Evolutionary conservation across 1,140 invertebrate species (phyloP), one percentile per base, ranked within the genome.

Genomic region (Idris sp.): DNA sequence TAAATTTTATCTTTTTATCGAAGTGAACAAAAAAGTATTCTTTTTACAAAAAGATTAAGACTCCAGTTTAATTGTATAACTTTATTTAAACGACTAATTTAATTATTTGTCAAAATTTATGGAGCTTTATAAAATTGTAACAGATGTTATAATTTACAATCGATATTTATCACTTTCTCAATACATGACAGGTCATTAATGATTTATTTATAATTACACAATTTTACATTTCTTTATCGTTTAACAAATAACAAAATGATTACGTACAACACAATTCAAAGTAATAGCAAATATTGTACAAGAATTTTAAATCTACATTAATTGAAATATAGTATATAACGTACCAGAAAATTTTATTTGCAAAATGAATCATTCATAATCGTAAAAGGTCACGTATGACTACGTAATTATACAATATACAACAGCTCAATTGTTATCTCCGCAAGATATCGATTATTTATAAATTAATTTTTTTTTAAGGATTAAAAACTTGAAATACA

Each of bases 311-410:
- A 11, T 7, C 13, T 7, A 9, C 3, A 33, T 8, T 36, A 36
- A 36, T 36, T 36, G 14, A 36, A 36, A 16, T 36, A 4, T 4
- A 36, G 35, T 9, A 8, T n/a, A n/a, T 16, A 16, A 36, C 35
- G 35, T 7, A 6, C 2, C 16, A 18, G 6, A 36, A 7, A 11
- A 2, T 36, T 16, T 36, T 15, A 7, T 13, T 35, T 35, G 13
- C 31, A 13, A 36, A 36, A 31, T 48, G 15, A 26, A 15, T 36
- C 31, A 51, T 51, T 35, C 19, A n/a, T 26, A 9, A 11, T 26
- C 18, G 26, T 15, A 15, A 19, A 19, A 49, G 46, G 46, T 49
- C 46, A 49, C n/a, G 15, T 49, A 26, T 30, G 44, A 31, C 8
- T 33, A n/a, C 9, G 18, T 9, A 31, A 31, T 48, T 48, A 48